These are phyloP conservation scores for Drosophila buzzatii DNA, from an alignment of 2,888 invertebrate genomes.

Conservation along the genomic window DNA sequence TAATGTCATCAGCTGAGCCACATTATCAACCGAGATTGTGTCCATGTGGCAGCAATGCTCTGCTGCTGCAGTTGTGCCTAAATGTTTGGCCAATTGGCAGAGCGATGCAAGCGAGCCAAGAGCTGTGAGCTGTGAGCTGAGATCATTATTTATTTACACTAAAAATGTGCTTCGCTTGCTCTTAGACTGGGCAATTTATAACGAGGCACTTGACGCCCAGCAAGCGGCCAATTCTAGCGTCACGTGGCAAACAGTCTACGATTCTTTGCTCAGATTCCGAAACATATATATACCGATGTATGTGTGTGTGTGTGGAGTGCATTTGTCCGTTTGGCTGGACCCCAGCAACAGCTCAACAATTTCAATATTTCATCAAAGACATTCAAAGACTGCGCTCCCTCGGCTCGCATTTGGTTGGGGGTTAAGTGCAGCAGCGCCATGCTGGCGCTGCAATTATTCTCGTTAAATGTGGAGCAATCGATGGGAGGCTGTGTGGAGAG, in stretches of 20 bases:
- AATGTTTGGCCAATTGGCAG: slow-evolving; percentile 48
- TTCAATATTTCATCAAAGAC: slow-evolving; percentile 80
- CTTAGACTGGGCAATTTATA: slow-evolving; percentile 79
- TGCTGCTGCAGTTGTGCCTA: slow-evolving; percentile 33
- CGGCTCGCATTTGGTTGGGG: slow-evolving; percentile 22
- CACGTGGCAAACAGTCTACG: slow-evolving; percentile 64
- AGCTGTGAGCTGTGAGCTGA: neutral
- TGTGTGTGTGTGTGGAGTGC: slow-evolving; percentile 37
- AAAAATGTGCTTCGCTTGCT: slow-evolving; percentile 78
- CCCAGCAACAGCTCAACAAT: slow-evolving; percentile 75
- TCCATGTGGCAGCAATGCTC: slow-evolving; percentile 18
- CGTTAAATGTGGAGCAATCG: slow-evolving; percentile 68
- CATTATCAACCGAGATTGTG: slow-evolving; percentile 16
- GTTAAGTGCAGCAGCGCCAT: slow-evolving; percentile 80
- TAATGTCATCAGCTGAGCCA: neutral
- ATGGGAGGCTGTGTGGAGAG: slow-evolving; percentile 6
- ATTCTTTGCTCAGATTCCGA: slow-evolving; percentile 55
- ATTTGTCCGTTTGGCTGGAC: slow-evolving; percentile 72
- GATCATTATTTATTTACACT: slow-evolving; percentile 80
- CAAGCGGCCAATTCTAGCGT: slow-evolving; percentile 41
- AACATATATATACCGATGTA: slow-evolving; percentile 3
- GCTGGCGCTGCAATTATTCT: slow-evolving; percentile 81
- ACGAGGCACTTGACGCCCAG: slow-evolving; percentile 77
- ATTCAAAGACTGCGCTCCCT: slow-evolving; percentile 62
- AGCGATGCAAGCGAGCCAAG: slow-evolving; percentile 1